Base-by-base conservation (phyloP, 2,113 vertebrate species). In the Psephotus haematonotus region DNA sequence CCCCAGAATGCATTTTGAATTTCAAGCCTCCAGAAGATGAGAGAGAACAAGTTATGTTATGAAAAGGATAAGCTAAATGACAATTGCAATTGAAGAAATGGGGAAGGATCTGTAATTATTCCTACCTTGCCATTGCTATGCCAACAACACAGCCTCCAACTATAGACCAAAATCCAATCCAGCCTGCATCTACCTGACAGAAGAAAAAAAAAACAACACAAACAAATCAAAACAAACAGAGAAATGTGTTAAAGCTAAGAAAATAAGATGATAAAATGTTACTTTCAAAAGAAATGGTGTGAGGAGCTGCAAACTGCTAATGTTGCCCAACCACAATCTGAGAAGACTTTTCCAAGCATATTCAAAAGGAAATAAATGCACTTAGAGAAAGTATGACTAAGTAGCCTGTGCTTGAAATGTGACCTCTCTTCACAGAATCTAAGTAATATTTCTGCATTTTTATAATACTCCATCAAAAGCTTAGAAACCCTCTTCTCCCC, bases 121-220 rank as follows among this genome's bases (percentile, higher is more conserved):
- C 97, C 94, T 94, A 99, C 99, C 99, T 99, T 96, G 99, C 99
- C 97, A 99, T 99, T 46, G 98, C 99, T 94, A 99, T 98, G 90
- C 99, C 99, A 97, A 99, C 98, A 90, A 99, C 98, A 96, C 99
- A 99, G 70, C 99, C 99, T 70, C 99, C 99, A 77, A 99, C 97
- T 65, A 98, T 98, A 41, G 99, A 99, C 99, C 99, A 99, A 98
- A 99, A 99, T 83, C 99, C 99, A 95, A 99, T 99, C 99, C 99
- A 99, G 92, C 99, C 99, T 69, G 99, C 99, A 93, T 99, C 99
- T 86, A 99, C 98, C 99, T 99, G 95, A 86, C 37, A 70, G 82
- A 46, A 46, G 15, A 57, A 72, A 97, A 71, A 76, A 29, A 65
- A 74, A 70, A 95, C 41, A 19, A 46, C 19, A 47, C 53, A 3